Conservation (phyloP, 2,113 vertebrate species). For the Stegostoma tigrinum region DNA sequence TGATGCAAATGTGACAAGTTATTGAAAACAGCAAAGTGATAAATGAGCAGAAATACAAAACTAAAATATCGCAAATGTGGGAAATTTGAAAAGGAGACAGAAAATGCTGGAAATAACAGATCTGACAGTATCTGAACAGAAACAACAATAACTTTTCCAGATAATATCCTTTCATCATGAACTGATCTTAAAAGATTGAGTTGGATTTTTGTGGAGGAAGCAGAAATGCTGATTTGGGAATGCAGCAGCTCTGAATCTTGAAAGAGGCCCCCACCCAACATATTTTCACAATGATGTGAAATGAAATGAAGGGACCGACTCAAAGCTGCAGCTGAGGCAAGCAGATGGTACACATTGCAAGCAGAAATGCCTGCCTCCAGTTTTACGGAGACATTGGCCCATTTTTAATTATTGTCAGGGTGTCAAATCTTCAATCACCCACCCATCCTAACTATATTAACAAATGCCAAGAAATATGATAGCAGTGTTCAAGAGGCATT, state of each 20-base stretch:
- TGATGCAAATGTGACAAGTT: background rate
- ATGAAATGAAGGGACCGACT: background rate
- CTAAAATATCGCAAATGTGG: background rate
- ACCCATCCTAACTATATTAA: no score
- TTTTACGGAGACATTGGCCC: background rate
- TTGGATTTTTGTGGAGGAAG: background rate
- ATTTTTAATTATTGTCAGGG: no score
- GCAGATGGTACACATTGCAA: no score
- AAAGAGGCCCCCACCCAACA: background rate
- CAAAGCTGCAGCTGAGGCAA: background rate
- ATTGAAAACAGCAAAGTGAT: background rate
- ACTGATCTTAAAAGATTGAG: background rate
- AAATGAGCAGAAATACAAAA: background rate
- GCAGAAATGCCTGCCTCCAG: background rate
- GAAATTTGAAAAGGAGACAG: background rate
- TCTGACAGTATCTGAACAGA: background rate
- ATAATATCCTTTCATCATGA: no score
- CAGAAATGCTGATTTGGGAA: background rate
- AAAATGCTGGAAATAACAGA: background rate
- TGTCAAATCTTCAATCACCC: no score
- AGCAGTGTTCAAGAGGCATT: no score
- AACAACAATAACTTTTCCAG: background rate
- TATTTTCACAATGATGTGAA: background rate
- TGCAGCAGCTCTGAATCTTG: background rate
- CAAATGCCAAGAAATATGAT: no score